A percentile compares a stretch with the other conserved stretches of the same genome.
phyloP scores from a whole-genome alignment of 2,113 vertebrate genomes.

The Abramis brama region DNA sequence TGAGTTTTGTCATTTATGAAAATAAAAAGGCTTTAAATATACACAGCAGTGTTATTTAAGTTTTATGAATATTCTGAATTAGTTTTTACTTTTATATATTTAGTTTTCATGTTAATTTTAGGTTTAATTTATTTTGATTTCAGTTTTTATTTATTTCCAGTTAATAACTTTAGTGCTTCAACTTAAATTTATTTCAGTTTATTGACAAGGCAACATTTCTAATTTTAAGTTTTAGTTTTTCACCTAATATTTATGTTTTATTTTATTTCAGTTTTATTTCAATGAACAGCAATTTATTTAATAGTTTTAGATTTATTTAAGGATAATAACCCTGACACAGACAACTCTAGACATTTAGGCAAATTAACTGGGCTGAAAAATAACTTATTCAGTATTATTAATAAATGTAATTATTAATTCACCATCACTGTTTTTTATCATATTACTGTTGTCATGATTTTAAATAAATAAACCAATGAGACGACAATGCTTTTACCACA shows the following conservation, averaged over 20 bases:
- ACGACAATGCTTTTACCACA: not conserved
- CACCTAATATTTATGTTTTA: too few species aligned
- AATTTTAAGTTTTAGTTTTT: too few species aligned
- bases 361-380: not conserved
- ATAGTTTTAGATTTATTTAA: too few species aligned
- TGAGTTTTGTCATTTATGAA: constrained; percentile 62
- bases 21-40: constrained; percentile 63
- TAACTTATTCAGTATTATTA: not conserved
- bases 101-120: not conserved
- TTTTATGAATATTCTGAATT: too few species aligned
- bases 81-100: too few species aligned
- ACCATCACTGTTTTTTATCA: not conserved
- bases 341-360: not conserved
- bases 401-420: not conserved
- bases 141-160: too few species aligned
- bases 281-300: too few species aligned
- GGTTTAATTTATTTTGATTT: too few species aligned
- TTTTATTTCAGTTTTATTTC: too few species aligned
- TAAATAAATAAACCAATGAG: not conserved
- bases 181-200: too few species aligned
- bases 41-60: not conserved
- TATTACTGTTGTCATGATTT: not conserved
- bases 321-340: not conserved
- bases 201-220: too few species aligned
- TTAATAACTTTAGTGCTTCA: too few species aligned